Percentiles rank a stretch among this genome's conserved stretches.
Evolutionary conservation across 2,113 vertebrate genomes (phyloP).

Genomic region (Rallus limicola): DNA sequence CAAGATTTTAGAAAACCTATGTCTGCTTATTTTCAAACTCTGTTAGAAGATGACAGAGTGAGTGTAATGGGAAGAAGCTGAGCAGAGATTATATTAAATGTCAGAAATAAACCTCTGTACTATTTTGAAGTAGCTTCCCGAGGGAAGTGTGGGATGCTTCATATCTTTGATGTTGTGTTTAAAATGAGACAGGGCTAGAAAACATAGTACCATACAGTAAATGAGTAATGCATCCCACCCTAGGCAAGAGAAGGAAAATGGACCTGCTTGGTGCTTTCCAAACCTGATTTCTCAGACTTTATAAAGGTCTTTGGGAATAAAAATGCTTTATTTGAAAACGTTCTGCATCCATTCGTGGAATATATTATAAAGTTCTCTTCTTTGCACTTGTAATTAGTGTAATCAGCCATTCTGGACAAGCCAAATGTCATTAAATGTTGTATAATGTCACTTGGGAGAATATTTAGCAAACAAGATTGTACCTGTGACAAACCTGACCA

Average conservation of each 20-base stretch:
- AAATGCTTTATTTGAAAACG: not conserved
- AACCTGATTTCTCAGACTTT: not conserved
- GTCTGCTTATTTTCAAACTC: conserved; percentile 5
- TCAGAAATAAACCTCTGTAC: conserved; percentile 30
- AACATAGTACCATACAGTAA: not conserved
- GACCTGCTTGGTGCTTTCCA: not conserved
- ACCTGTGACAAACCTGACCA: not conserved
- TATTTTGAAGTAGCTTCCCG: conserved; percentile 28
- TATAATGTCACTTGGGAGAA: not conserved
- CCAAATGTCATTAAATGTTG: not conserved
- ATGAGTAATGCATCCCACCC: not conserved
- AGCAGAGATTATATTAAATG: conserved; percentile 7
- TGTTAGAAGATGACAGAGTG: not conserved
- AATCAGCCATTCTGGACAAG: not conserved
- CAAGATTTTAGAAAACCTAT: not conserved
- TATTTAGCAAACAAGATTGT: not conserved
- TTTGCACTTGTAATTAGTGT: not conserved
- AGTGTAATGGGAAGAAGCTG: not conserved
- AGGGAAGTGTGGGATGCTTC: conserved; percentile 20
- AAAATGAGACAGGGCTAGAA: conserved; percentile 1
- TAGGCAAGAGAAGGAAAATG: not conserved
- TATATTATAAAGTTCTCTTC: not conserved
- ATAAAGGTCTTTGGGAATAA: not conserved
- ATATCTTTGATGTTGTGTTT: conserved; percentile 9
- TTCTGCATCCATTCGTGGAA: not conserved